Evolutionary conservation across 1,140 invertebrate genomes (phyloP), one percentile per base, ranked within the genome.

Genomic region (Drosophila truncata): DNA sequence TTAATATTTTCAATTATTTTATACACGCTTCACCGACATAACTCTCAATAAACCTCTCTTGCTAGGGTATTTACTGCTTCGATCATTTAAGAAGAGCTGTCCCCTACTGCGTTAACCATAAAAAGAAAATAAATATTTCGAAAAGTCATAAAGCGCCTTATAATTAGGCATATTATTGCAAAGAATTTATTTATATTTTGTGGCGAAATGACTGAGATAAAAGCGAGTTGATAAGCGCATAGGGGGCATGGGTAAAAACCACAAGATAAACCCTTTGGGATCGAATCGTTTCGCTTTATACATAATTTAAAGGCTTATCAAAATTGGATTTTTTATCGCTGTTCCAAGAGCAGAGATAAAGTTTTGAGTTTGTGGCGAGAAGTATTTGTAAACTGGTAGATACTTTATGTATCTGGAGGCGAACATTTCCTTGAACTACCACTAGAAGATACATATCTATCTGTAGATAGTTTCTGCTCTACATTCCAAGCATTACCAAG

Each of bases 221-320:
- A 85, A 57, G n/a, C 13, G 14, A 29, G 9, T 13, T 71, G 66
- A 72, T 72, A 71, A 72, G 69, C 29, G 10, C 10, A 14, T 10
- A 9, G 25, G 47, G 23, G 20, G 11, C 0, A 13, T 9, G 20
- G 35, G 10, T 4, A 13, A 35, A 16, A 70, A 49, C 52, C 66
- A n/a, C 10, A 49, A 72, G 66, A 72, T 72, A 72, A 72, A 72
- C 33, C 33, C n/a, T 18, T 50, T 47, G 63, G 63, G 62, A 70
- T 70, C 61, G 60, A 54, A 70, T 70, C 64, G 69, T 35, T 33
- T 60, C 76, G 65, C 64, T 84, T 79, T 64, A 66, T 60, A 66
- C 69, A 64, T 77, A 80, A 80, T 83, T 83, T 80, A 80, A 75
- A 71, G 67, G 81, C 77, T 84, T 84, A 84, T 83, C 81, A 72